These are phyloP conservation scores for Falco peregrinus DNA, from an alignment of 2,797 vertebrate genomes.

Conservation along the genomic window DNA sequence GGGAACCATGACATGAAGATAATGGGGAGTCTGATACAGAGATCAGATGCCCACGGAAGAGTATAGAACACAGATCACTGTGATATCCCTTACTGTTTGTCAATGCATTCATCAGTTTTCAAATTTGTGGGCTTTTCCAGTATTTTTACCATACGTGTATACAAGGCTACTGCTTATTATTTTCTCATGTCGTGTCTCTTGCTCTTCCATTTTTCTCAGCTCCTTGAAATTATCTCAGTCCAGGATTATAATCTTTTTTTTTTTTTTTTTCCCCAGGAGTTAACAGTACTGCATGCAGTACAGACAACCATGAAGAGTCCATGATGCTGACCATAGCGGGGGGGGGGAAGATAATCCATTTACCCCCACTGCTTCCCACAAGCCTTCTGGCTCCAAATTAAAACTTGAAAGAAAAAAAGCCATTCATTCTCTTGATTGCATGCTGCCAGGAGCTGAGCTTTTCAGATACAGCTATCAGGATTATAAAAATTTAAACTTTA, in stretches of 20 bases:
- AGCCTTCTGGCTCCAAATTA: not conserved
- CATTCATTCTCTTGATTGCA: not conserved
- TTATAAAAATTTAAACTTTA: not conserved
- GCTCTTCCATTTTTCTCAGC: not conserved
- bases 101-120: not conserved
- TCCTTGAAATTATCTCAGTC: not conserved
- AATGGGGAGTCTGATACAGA: not conserved
- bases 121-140: not conserved
- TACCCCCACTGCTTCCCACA: not conserved
- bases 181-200: not conserved
- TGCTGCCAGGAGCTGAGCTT: not conserved
- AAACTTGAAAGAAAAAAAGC: not conserved
- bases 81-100: not conserved
- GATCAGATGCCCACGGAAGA: not conserved
- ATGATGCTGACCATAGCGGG: not conserved
- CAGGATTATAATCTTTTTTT: not conserved
- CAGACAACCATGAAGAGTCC: not conserved
- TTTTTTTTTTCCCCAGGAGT: not conserved
- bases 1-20: rapidly evolving
- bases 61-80: not conserved
- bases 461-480: not conserved
- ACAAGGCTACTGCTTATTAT: not conserved
- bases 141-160: not conserved
- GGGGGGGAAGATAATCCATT: not conserved
- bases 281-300: not conserved